Conservation (phyloP, 2,797 vertebrate genomes). For the Geotrypetes seraphini region DNA sequence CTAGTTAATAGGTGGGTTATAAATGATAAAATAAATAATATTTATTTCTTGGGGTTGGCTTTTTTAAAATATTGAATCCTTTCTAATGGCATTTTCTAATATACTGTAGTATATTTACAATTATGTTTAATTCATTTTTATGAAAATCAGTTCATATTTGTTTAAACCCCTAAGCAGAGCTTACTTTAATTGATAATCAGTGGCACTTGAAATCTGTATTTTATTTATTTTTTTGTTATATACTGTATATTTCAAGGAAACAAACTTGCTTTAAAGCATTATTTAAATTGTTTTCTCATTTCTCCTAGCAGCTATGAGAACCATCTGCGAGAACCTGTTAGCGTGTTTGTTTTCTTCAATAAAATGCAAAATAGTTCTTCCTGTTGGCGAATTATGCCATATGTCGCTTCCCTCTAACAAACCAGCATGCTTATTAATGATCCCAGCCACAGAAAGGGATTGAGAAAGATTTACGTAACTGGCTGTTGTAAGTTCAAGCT, state of each 20-base stretch:
- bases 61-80: no score
- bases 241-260: background rate
- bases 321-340: conserved; percentile 98
- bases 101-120: conserved; percentile 5
- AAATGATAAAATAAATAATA: no score
- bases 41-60: no score
- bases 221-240: conserved; percentile 30
- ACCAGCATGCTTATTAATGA: conserved; percentile 96
- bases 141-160: conserved; percentile 18
- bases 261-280: conserved; percentile 54
- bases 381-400: conserved; percentile 92
- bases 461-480: conserved; percentile 55
- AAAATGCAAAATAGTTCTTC: conserved; percentile 97
- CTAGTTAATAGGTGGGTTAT: no score
- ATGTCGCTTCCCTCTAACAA: conserved; percentile 86
- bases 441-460: conserved; percentile 78
- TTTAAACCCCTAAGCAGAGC: conserved; percentile 20
- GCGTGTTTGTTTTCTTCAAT: conserved; percentile 96
- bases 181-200: conserved; percentile 40
- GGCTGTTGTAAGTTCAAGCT: conserved; percentile 43
- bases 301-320: conserved; percentile 75
- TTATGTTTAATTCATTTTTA: conserved; percentile 21
- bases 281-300: conserved; percentile 48
- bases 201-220: conserved; percentile 10
- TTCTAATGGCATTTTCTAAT: no score